Conservation (phyloP, 2,113 vertebrate genomes). For the Callipepla californica region DNA sequence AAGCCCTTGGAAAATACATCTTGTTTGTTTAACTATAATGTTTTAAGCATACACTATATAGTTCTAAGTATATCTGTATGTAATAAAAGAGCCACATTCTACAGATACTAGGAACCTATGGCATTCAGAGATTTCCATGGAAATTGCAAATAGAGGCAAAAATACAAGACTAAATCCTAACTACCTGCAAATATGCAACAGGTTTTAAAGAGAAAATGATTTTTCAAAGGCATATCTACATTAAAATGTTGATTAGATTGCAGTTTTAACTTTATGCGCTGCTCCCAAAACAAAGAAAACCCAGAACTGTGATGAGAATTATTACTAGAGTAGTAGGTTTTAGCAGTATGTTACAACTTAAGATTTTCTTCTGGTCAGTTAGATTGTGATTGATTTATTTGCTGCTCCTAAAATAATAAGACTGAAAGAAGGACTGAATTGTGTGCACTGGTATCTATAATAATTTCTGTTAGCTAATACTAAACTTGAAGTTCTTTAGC, state of each 20-base stretch:
- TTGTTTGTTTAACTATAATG: background rate
- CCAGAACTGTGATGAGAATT: background rate
- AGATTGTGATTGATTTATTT: conserved; percentile 34
- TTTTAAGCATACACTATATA: background rate
- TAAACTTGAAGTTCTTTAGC: background rate
- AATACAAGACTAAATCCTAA: background rate
- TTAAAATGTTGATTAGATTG: background rate
- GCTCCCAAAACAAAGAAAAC: background rate
- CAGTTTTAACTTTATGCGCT: background rate
- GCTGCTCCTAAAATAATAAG: conserved; percentile 37
- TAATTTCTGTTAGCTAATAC: background rate
- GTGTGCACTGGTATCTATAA: conserved; percentile 50
- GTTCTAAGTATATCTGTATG: background rate
- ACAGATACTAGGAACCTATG: background rate
- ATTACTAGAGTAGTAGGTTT: background rate
- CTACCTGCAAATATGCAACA: background rate
- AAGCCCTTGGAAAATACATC: background rate
- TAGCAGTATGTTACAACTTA: background rate
- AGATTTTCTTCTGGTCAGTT: background rate
- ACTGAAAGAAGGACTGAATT: conserved; percentile 58
- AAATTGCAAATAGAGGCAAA: background rate
- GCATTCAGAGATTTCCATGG: background rate
- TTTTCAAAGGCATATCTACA: background rate
- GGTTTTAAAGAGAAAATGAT: background rate
- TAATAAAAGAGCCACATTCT: background rate